Base-by-base conservation (phyloP, 2,797 vertebrate species). In the Lophotriccus pileatus region DNA sequence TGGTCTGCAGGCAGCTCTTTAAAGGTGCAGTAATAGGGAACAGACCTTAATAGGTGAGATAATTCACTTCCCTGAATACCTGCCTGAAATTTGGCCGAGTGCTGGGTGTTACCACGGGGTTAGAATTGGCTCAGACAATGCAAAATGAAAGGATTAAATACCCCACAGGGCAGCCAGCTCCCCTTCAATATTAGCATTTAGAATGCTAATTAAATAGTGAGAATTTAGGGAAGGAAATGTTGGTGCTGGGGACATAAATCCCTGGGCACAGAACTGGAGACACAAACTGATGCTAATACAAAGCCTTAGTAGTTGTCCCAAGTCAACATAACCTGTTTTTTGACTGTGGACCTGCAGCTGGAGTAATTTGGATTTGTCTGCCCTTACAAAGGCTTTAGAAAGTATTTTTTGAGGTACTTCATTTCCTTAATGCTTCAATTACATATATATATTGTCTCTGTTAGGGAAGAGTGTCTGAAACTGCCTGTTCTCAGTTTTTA, bases 281-380 rank as follows among this genome's bases (percentile, higher is more conserved):
- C 58, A 66, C 14, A 88, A 89, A 95, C 27, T 75, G 60, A 64
- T 92, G 93, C n/a, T 92, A 64, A 75, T 81, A 7, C 7, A 78
- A 84, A 62, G 73, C 56, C 49, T 87, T n/a, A 53, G 76, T 34
- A 41, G 66, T 37, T 85, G 49, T 72, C 69, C 85, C 74, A 86
- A 81, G 62, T 32, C 60, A 46, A 30, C 79, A 67, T 27, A 91
- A 86, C 82, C 72, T 78, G 53, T 85, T 89, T 39, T 46, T 50
- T 67, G 46, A 49, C 28, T 86, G 13, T 80, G 46, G 74, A 69
- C 39, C 39, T 81, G 8, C 53, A 83, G 41, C 56, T 70, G 64
- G 32, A 77, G 49, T 80, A 11, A 46, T 80, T 84, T n/a, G 21
- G 32, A 56, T 63, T 84, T 90, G n/a, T 52, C 30, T 64, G 69